Conservation (phyloP, 2,797 vertebrate species). For the Anabacerthia variegaticeps region DNA sequence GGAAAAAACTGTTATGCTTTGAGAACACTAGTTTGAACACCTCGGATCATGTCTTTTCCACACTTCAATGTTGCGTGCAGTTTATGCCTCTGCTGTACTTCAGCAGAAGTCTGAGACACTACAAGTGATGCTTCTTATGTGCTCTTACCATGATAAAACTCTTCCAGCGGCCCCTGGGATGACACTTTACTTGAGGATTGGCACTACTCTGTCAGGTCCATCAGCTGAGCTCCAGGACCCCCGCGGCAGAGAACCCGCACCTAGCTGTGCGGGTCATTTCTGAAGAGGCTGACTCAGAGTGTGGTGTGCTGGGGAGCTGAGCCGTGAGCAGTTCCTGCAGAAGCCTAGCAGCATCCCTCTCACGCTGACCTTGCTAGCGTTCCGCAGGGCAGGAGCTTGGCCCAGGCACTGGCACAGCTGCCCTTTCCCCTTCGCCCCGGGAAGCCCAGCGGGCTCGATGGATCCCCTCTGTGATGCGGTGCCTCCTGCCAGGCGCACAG, state of each 20-base stretch:
- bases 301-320: accelerated
- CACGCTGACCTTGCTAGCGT: neutral
- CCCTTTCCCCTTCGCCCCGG: accelerated
- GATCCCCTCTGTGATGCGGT: neutral
- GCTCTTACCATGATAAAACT: accelerated
- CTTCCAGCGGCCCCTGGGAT: accelerated
- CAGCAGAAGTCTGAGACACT: neutral
- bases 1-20: neutral
- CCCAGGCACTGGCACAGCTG: neutral
- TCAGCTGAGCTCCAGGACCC: neutral
- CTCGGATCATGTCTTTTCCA: neutral
- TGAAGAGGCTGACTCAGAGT: accelerated
- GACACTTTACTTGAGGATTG: accelerated
- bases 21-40: neutral
- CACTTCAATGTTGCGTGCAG: neutral
- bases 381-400: neutral
- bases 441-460: neutral
- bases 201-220: too few species aligned
- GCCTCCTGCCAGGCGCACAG: neutral
- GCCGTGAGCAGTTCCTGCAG: neutral
- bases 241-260: accelerated
- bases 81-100: neutral
- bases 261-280: accelerated
- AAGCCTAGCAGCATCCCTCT: accelerated
- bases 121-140: neutral